Evolutionary conservation across 2,113 vertebrate species (phyloP).

Genomic region (Polyodon spathula): DNA sequence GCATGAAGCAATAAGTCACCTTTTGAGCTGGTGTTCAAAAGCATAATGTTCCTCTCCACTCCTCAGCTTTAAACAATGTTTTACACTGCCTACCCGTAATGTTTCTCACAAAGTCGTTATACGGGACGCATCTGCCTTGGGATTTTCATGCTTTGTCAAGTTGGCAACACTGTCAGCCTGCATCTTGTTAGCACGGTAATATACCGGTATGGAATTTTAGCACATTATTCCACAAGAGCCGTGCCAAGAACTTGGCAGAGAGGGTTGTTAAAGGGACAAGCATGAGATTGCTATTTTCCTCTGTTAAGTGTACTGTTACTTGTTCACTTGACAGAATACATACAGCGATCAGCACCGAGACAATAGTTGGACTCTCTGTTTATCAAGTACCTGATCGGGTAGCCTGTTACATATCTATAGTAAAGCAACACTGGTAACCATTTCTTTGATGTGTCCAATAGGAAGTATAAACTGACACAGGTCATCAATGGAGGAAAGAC

Average conservation of each 20-base stretch:
- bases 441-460: no score
- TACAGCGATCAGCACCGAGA: no score
- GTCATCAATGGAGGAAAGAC: no score
- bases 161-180: background rate
- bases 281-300: conserved; percentile 9
- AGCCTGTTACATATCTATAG: no score
- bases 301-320: conserved; percentile 6
- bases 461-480: no score
- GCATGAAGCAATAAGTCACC: background rate
- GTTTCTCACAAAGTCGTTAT: conserved; percentile 1
- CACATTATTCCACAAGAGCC: background rate
- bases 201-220: conserved; percentile 4
- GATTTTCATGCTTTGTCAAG: conserved; percentile 2
- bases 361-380: no score
- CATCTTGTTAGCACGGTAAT: conserved; percentile 3
- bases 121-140: conserved; percentile 1
- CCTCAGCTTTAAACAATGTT: background rate
- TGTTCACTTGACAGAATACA: background rate
- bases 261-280: conserved; percentile 4
- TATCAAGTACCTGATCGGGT: no score
- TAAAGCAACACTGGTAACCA: no score
- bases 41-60: background rate
- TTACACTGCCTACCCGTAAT: background rate
- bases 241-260: conserved; percentile 5
- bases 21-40: background rate